Conservation (phyloP, 2,797 vertebrate genomes). For the Anas capensis region DNA sequence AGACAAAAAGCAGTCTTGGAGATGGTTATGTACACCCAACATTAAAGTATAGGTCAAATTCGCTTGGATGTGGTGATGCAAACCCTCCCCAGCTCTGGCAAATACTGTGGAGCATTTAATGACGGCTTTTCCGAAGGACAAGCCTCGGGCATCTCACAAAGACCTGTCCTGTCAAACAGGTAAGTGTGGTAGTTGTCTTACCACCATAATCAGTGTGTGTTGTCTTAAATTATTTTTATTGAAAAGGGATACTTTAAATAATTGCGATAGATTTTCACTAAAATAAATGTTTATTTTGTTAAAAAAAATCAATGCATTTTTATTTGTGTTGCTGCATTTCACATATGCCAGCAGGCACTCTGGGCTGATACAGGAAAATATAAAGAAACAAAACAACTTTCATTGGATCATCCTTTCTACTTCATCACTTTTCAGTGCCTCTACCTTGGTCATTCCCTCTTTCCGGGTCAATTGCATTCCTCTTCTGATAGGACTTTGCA, state of each 20-base stretch:
- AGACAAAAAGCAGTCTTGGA: background rate
- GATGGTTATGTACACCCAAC: background rate
- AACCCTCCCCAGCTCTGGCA: background rate
- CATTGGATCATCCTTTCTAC: background rate
- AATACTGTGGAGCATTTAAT: background rate
- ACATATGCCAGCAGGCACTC: background rate
- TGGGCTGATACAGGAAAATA: background rate
- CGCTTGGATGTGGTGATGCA: background rate
- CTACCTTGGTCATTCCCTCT: background rate
- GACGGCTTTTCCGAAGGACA: background rate
- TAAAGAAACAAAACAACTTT: background rate
- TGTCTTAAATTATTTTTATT: slow-evolving; percentile 2
- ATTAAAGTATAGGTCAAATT: background rate
- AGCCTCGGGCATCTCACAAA: background rate
- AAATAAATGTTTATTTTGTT: slow-evolving; percentile 2
- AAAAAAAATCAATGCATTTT: slow-evolving; percentile 46
- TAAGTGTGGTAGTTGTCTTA: background rate
- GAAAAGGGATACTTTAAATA: slow-evolving; percentile 32
- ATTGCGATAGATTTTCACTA: slow-evolving; percentile 29
- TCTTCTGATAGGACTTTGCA: background rate
- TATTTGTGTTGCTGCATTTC: background rate
- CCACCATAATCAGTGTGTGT: background rate
- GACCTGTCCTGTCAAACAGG: background rate
- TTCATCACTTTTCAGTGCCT: background rate
- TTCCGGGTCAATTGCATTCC: background rate